Base-by-base conservation (phyloP, 1,140 invertebrate species). In the Paramacrobiotus metropolitanus region DNA sequence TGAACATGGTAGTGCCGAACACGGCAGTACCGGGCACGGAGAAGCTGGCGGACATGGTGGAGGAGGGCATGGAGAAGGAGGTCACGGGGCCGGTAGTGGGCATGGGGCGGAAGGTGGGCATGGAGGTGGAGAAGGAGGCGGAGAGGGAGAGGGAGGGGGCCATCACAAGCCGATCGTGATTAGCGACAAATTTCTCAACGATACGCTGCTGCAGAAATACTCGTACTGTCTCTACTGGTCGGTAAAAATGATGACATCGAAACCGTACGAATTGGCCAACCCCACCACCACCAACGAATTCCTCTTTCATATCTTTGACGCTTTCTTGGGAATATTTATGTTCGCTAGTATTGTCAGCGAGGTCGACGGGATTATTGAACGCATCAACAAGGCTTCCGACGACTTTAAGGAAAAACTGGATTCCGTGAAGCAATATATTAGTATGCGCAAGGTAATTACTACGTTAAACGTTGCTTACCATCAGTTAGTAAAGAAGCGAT, bases 221-320 rank as follows among this genome's bases (percentile, higher is more conserved):
- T 55, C 48, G 4, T 55, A 55, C 48, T 55, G 48, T 24, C 15
- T 55, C 15, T 55, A 55, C 48, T 55, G 48, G 48, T 55, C 48
- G 15, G 48, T 55, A 15, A 55, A 55, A 24, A 55, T 55, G 48
- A 55, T 55, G 48, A 55, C 48, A 4, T 55, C 48, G 15, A 55
- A 55, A 24, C 48, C 48, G 15, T 55, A 55, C 48, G 48, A 55
- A 24, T 9, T 55, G 15, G 15, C 48, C 48, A 55, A 55, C 24
- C 48, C 48, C 15, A 15, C 15, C 4, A 55, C 15, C 4, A 55
- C 48, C 15, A 28, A 9, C 15, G 15, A 55, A 24, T 55, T 55
- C 24, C 4, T 55, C 24, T 55, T 55, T 24, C 48, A 55, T 28
- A 15, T 55, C 15, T 15, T 24, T 24, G 48, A 55, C 48, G 48